Percentiles rank a stretch among this genome's conserved stretches.
phyloP scores from a whole-genome alignment of 2,113 vertebrate genomes.

The Eulacestoma nigropectus region DNA sequence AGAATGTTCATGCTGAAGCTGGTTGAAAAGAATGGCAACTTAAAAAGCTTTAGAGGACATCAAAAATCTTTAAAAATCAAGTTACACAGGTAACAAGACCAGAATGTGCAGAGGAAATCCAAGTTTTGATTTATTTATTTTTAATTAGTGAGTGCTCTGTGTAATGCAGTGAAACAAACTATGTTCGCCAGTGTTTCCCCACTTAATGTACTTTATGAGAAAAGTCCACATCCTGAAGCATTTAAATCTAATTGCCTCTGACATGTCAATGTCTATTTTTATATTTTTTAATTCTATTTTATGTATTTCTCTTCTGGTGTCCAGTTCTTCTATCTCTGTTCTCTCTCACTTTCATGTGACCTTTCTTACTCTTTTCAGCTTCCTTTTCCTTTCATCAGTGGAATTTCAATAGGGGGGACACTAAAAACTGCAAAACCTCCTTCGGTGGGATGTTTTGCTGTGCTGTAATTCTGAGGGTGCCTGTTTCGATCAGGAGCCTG shows the following conservation, averaged over 20 bases:
- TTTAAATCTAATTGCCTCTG: background rate
- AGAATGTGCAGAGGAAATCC: background rate
- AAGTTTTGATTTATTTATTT: background rate
- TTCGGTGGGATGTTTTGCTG: too few relatives aligned
- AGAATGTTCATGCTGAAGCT: background rate
- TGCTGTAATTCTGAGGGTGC: background rate
- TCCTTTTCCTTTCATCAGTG: background rate
- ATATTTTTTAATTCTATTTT: background rate
- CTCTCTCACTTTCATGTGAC: background rate
- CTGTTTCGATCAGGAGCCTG: background rate
- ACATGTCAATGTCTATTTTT: background rate
- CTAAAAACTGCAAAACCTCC: background rate
- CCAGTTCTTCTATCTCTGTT: background rate
- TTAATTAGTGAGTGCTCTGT: background rate
- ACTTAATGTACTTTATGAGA: background rate
- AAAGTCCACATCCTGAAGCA: background rate
- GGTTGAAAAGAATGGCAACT: background rate
- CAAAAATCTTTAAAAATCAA: slow-evolving; percentile 1
- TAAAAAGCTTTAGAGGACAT: background rate
- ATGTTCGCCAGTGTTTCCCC: background rate
- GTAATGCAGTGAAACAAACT: background rate
- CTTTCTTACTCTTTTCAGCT: background rate
- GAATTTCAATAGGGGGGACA: rapidly evolving
- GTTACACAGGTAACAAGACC: background rate
- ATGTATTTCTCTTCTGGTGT: background rate